Percentiles rank a stretch among this genome's conserved stretches.
These are phyloP conservation scores for Dipus sagitta DNA, from an alignment of 2,797 vertebrate genomes.

Conservation along the genomic window DNA sequence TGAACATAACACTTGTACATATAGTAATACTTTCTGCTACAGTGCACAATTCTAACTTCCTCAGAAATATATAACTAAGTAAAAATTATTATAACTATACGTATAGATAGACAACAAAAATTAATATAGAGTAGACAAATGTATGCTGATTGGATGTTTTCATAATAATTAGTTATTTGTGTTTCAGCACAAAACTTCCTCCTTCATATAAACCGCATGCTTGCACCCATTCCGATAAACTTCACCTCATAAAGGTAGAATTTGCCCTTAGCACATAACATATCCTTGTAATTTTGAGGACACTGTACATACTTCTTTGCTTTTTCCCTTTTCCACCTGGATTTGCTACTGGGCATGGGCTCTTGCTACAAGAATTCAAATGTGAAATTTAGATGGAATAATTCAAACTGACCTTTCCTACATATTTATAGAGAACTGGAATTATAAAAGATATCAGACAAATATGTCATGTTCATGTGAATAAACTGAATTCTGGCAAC, in stretches of 20 bases:
- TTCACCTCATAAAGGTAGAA: background rate
- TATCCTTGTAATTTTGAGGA: background rate
- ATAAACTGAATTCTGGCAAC: background rate
- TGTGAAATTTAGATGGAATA: slow-evolving; percentile 10
- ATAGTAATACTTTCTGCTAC: background rate
- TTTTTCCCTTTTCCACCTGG: background rate
- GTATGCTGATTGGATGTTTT: background rate
- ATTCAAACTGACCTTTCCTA: background rate
- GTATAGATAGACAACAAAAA: background rate
- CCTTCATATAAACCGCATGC: background rate
- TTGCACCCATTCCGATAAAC: background rate
- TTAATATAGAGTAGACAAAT: background rate
- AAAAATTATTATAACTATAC: slow-evolving; percentile 29
- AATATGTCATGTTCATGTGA: background rate
- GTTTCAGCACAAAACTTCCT: background rate
- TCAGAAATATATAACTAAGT: background rate
- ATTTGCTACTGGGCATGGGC: background rate
- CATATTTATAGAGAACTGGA: slow-evolving; percentile 22
- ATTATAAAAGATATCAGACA: background rate
- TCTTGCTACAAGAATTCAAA: background rate
- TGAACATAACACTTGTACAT: background rate
- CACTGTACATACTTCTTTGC: background rate
- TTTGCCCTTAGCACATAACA: background rate
- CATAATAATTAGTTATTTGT: background rate
- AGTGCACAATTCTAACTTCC: background rate